phyloP scores from a whole-genome alignment of 2,797 vertebrate species.

The Macropus fuliginosus region DNA sequence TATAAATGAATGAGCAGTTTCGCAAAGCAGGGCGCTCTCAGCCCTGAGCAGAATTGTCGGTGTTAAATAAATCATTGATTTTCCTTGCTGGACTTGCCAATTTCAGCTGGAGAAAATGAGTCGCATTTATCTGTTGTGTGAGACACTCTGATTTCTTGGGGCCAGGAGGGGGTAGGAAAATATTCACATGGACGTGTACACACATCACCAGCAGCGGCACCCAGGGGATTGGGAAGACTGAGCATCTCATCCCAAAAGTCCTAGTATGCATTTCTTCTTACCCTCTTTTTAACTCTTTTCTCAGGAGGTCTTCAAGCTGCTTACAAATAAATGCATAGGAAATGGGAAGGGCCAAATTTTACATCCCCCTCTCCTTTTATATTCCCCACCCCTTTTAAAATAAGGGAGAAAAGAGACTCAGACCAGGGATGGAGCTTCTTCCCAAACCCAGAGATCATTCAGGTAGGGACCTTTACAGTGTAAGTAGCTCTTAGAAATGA shows the following conservation, averaged over 20 bases:
- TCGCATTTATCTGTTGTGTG: constrained; percentile 54
- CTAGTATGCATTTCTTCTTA: neutral
- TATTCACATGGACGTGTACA: neutral
- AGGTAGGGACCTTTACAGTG: neutral
- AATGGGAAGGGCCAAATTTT: neutral
- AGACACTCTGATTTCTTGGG: constrained; percentile 40
- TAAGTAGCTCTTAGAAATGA: neutral
- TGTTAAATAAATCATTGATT: constrained; percentile 68
- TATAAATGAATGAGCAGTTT: constrained; percentile 50
- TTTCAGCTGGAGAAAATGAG: constrained; percentile 57
- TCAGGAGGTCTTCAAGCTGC: neutral
- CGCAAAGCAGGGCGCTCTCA: constrained; percentile 61
- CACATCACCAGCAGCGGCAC: neutral
- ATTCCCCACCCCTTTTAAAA: neutral
- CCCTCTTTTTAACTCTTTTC: neutral
- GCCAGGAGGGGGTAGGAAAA: neutral
- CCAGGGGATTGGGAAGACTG: neutral
- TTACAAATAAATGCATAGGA: neutral
- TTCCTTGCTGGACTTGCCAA: neutral
- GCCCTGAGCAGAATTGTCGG: constrained; percentile 62
- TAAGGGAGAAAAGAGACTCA: neutral
- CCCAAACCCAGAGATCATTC: neutral
- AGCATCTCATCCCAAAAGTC: neutral
- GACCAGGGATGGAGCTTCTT: neutral
- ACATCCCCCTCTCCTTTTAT: neutral